Evolutionary conservation across 2,797 vertebrate species (phyloP).

Genomic region (Garrulus glandarius): DNA sequence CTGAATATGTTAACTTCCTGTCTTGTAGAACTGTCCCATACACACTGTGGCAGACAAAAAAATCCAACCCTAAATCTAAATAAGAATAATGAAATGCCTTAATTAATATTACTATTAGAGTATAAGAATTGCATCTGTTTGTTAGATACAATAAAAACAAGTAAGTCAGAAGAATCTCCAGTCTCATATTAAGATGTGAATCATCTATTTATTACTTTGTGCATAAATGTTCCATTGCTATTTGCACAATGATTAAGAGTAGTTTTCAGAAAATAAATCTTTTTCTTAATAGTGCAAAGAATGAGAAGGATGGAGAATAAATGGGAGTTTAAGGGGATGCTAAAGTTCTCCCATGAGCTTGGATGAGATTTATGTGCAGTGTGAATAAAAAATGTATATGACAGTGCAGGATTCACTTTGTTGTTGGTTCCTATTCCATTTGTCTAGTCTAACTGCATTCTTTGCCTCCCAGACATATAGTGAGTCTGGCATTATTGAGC

Average conservation of each 20-base stretch:
- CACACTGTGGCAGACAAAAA: not conserved
- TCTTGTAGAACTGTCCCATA: not conserved
- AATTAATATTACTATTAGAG: slow-evolving; percentile 34
- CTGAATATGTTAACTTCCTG: not conserved
- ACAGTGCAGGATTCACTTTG: slow-evolving; percentile 27
- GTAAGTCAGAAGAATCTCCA: slow-evolving; percentile 9
- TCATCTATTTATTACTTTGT: slow-evolving; percentile 31
- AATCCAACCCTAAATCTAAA: not conserved
- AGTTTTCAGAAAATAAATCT: slow-evolving; percentile 52
- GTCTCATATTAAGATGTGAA: not conserved
- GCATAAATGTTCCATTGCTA: slow-evolving; percentile 45
- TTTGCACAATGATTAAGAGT: slow-evolving; percentile 52
- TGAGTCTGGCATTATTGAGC: slow-evolving; percentile 5
- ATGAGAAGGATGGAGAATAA: slow-evolving; percentile 41
- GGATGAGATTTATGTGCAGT: slow-evolving; percentile 45
- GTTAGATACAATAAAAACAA: slow-evolving; percentile 11
- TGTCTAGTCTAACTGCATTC: slow-evolving; percentile 34
- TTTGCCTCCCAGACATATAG: slow-evolving; percentile 25
- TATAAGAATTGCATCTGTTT: not conserved
- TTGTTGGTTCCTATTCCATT: slow-evolving; percentile 33
- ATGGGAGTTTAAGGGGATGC: slow-evolving; percentile 35
- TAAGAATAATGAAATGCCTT: not conserved
- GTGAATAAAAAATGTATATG: slow-evolving; percentile 54
- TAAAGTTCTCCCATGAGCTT: slow-evolving; percentile 45
- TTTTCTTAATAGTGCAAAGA: slow-evolving; percentile 50